These are phyloP conservation scores for Caenorhabditis virilis DNA, from an alignment of 2,888 invertebrate species.

Conservation along the genomic window DNA sequence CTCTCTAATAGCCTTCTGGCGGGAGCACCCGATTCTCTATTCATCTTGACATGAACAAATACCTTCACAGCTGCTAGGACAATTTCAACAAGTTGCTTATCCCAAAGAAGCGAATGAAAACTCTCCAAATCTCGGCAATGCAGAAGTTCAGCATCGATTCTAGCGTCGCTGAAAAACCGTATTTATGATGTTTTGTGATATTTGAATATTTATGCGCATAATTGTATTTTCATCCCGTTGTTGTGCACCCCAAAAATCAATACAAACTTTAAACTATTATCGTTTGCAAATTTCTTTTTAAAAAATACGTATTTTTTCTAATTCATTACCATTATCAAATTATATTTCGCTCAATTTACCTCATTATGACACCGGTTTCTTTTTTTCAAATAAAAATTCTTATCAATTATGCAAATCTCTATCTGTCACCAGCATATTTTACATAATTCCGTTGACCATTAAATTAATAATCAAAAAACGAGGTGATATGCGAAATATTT, in stretches of 20 bases:
- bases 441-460: too few species aligned
- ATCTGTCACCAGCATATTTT: too few species aligned
- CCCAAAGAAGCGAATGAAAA: constrained; percentile 26
- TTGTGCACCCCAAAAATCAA: constrained; percentile 9
- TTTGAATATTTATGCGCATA: too few species aligned
- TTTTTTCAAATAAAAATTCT: neutral
- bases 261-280: neutral
- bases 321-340: neutral
- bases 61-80: constrained; percentile 18
- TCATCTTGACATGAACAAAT: too few species aligned
- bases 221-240: too few species aligned
- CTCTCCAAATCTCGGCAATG: constrained; percentile 25
- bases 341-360: too few species aligned
- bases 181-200: too few species aligned
- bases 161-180: constrained; percentile 26
- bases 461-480: too few species aligned
- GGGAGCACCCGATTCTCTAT: too few species aligned
- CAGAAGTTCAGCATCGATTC: constrained; percentile 21
- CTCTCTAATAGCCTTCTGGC: too few species aligned
- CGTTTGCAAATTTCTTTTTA: neutral
- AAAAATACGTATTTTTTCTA: neutral
- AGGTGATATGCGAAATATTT: too few species aligned
- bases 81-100: constrained; percentile 22
- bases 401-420: neutral
- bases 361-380: neutral